These are phyloP conservation scores for Thaleichthys pacificus DNA, from an alignment of 2,797 vertebrate species.

Conservation along the genomic window DNA sequence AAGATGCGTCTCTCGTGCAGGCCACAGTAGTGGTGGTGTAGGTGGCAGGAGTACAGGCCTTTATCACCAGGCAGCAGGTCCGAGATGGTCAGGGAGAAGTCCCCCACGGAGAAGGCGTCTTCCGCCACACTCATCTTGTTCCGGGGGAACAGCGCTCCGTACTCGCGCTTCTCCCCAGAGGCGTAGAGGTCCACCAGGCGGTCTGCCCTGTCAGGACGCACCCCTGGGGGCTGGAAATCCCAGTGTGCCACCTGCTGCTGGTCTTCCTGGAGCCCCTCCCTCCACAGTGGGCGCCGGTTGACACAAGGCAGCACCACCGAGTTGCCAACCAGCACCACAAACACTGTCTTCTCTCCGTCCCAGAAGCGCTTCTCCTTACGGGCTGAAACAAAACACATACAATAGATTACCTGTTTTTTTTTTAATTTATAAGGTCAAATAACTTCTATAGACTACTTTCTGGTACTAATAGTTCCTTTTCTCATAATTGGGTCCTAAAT, in stretches of 20 bases:
- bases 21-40: constrained; percentile 97
- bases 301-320: constrained; percentile 84
- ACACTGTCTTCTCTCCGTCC: constrained; percentile 87
- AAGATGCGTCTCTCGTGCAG: constrained; percentile 91
- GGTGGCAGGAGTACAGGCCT: constrained; percentile 92
- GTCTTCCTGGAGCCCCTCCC: constrained; percentile 84
- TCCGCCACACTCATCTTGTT: constrained; percentile 82
- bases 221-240: constrained; percentile 91
- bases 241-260: constrained; percentile 96
- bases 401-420: too few relatives aligned
- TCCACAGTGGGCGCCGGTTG: constrained; percentile 87
- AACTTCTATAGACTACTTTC: too few relatives aligned
- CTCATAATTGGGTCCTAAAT: too few relatives aligned
- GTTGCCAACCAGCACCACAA: constrained; percentile 79
- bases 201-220: constrained; percentile 87
- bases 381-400: constrained; percentile 60
- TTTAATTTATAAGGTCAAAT: too few relatives aligned
- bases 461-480: too few relatives aligned
- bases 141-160: constrained; percentile 79
- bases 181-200: constrained; percentile 93
- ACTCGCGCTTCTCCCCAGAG: constrained; percentile 87
- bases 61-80: constrained; percentile 78
- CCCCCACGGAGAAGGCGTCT: constrained; percentile 84
- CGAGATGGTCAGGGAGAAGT: constrained; percentile 88
- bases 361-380: constrained; percentile 79